phyloP scores from a whole-genome alignment of 2,797 vertebrate species.

The Moxostoma hubbsi region DNA sequence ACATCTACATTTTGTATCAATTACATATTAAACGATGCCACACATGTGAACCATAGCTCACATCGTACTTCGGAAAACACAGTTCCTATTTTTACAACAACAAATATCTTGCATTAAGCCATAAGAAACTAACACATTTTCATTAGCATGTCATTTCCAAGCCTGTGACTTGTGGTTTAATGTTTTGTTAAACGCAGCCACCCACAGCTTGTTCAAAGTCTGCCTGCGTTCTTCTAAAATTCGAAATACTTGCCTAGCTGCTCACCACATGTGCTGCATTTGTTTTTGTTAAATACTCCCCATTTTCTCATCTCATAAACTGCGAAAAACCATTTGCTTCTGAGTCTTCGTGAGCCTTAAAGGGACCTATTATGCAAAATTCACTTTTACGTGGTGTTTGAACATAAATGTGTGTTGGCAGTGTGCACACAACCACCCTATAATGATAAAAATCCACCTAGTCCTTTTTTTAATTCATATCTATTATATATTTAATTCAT shows the following conservation, averaged over 20 bases:
- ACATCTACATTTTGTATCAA: background rate
- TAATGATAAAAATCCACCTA: too few relatives aligned
- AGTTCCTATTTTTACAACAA: constrained; percentile 19
- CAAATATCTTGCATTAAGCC: constrained; percentile 1
- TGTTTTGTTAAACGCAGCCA: constrained; percentile 39
- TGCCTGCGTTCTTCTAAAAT: constrained; percentile 13
- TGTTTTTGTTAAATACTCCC: background rate
- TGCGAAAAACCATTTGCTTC: constrained; percentile 39
- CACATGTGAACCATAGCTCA: background rate
- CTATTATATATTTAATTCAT: too few relatives aligned
- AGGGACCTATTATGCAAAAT: too few relatives aligned
- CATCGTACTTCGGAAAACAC: background rate
- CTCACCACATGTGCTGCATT: constrained; percentile 42
- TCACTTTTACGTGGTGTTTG: too few relatives aligned
- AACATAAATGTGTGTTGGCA: too few relatives aligned
- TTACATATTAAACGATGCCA: background rate
- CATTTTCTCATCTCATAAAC: constrained; percentile 25
- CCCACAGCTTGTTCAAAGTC: constrained; percentile 26
- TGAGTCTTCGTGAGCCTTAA: constrained; percentile 1
- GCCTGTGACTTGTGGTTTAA: constrained; percentile 42
- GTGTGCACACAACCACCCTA: too few relatives aligned
- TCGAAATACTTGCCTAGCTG: constrained; percentile 8
- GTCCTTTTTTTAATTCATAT: too few relatives aligned
- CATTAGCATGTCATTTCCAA: constrained; percentile 39
- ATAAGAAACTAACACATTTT: constrained; percentile 44